Conservation (phyloP, 2,797 vertebrate species). For the Mormyrops attenuatus region DNA sequence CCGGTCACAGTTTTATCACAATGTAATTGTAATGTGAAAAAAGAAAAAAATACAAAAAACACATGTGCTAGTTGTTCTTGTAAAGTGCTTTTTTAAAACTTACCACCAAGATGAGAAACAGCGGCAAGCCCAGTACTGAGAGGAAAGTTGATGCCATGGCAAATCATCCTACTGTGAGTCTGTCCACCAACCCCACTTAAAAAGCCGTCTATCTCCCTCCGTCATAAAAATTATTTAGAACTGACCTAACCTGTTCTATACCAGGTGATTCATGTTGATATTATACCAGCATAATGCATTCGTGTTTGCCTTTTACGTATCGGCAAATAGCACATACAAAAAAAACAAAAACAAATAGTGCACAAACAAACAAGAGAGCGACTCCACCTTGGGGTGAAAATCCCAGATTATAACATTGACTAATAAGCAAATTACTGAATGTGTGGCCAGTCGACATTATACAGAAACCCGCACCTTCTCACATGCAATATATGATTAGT, state of each 20-base stretch:
- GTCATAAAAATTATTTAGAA: neutral
- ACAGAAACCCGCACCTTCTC: neutral
- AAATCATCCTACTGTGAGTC: neutral
- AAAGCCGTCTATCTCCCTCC: neutral
- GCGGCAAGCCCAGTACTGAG: neutral
- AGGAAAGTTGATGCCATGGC: neutral
- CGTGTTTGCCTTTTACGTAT: neutral
- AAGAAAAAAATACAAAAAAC: neutral
- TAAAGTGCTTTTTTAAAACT: neutral
- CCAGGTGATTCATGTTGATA: neutral
- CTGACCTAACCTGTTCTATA: neutral
- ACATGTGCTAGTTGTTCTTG: neutral
- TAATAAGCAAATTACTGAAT: neutral
- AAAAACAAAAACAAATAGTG: neutral
- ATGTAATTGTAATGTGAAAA: neutral
- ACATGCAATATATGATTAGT: neutral
- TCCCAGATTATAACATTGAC: neutral
- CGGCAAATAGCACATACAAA: neutral
- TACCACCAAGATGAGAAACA: neutral
- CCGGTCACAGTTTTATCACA: neutral
- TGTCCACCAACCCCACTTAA: neutral
- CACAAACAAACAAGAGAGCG: neutral
- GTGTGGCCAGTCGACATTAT: neutral
- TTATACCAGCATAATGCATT: neutral
- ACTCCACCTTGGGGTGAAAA: neutral